Base-by-base conservation (phyloP, 1,140 invertebrate species). In the Nomia melanderi region DNA sequence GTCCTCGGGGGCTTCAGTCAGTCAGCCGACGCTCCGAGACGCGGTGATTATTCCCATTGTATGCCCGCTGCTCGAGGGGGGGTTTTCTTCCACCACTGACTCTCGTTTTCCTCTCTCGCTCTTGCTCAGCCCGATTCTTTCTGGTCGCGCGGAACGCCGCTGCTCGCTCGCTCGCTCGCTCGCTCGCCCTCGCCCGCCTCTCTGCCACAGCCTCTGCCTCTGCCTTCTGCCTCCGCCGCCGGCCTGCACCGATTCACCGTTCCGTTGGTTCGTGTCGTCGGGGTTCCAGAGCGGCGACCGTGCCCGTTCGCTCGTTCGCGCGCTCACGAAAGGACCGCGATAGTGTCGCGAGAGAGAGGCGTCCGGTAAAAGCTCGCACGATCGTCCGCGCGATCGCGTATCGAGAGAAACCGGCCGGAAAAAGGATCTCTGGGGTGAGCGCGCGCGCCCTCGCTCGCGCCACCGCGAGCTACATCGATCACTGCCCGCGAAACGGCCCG, bases 1-100 rank as follows among this genome's bases (percentile, higher is more conserved):
- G 84, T 80, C 83, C 85, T 83, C 86, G 82, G 82, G 82, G 79
- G 86, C 84, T 87, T 90, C 88, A 89, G 88, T 88, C 87, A 89
- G 88, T 89, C 90, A 89, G 89, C 85, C 89, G 84, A 82, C 87
- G 87, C 85, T 87, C 77, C 84, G 86, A 83, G 87, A 86, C 88
- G 88, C 87, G 85, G 86, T 88, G 86, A 90, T 91, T 91, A 89
- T 91, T 89, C 83, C 85, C 81, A 89, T 91, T 91, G 87, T 91
- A 83, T 79, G 79, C 79, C 78, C 79, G 76, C 72, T 73, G 70
- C 78, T 76, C 70, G 66, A 72, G 72, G 81, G 82, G 66, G 81
- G 72, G 39, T 25, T 77, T 50, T 63, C 67, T 79, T 79, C 82
- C 82, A 82, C 80, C 80, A 72, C 65, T 29, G 60, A 75, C 36